Evolutionary conservation across 2,888 invertebrate genomes (phyloP).

Genomic region (Cephonodes hylas): DNA sequence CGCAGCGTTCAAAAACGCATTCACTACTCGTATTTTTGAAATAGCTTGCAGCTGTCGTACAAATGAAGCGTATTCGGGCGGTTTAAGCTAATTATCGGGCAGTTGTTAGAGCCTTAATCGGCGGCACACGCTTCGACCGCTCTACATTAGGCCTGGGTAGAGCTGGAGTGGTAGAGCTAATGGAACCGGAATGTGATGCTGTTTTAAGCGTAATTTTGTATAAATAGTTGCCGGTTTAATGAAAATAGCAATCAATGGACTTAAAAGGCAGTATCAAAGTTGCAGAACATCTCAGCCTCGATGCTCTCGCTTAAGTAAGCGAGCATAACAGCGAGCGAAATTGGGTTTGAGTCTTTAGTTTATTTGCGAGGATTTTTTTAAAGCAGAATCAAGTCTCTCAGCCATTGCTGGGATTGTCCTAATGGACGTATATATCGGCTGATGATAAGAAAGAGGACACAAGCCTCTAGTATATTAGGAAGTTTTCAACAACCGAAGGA

Average conservation of each 20-base stretch:
- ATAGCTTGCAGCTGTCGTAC: not conserved
- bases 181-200: not conserved
- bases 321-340: too few species aligned
- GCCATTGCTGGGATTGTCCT: too few species aligned
- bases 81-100: constrained; percentile 10
- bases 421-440: too few species aligned
- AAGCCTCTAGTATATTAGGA: too few species aligned
- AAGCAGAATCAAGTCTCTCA: not conserved
- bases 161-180: not conserved
- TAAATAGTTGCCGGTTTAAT: not conserved
- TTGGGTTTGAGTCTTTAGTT: not conserved
- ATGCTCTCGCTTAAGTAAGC: too few species aligned
- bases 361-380: not conserved
- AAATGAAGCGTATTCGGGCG: constrained; percentile 11
- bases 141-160: not conserved
- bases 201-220: not conserved
- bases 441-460: too few species aligned
- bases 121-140: not conserved
- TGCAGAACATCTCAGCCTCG: too few species aligned
- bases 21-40: not conserved
- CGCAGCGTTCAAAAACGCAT: not conserved
- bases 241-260: not conserved
- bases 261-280: too few species aligned
- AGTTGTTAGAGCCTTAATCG: constrained; percentile 12
- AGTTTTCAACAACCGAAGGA: too few species aligned